Evolutionary conservation across 2,888 invertebrate genomes (phyloP), one percentile per base, ranked within the genome.

Genomic region (Apantesis nais): DNA sequence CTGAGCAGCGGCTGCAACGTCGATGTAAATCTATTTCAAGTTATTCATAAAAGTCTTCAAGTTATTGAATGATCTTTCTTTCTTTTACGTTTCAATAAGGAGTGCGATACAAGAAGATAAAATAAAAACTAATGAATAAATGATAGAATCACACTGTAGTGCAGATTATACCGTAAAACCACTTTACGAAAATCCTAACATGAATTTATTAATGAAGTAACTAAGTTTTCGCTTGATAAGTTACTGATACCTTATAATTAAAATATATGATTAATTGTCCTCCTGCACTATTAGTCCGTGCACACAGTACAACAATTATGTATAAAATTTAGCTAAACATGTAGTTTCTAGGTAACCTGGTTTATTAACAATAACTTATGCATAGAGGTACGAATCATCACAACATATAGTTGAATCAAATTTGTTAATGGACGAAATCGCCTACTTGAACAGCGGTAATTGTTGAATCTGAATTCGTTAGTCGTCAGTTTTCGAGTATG

Each of bases 401-500:
- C 11, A 12, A 3, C n/a, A 52, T 12, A 14, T 16, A 58, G 5
- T 16, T 16, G 0, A 16, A 58, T 16, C 16, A 4, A 4, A 34
- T 34, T 34, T 34, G 25, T 58, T 7, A 29, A 58, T 58, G 16
- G 52, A 63, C 34, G 60, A 31, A 39, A 68, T 68, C 62, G 71
- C 70, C 48, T 41, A 67, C 63, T 48, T 52, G 37, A 76, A 16
- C 11, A 8, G 55, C 62, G 37, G 67, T 72, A 72, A n/a, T 63
- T 68, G 37, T 68, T 72, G 67, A 71, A 62, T 55, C 14, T 70
- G 67, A 69, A 37, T 55, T 55, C 55, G 25, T 4, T 22, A 71
- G 74, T 76, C 63, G 73, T 71, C 67, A 74, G 72, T 78, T 74
- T 75, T 78, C 58, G 70, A 76, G 58, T 70, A 60, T 39, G 66